Evolutionary conservation across 2,797 vertebrate species (phyloP).

Genomic region (Leontocebus nigricollis): DNA sequence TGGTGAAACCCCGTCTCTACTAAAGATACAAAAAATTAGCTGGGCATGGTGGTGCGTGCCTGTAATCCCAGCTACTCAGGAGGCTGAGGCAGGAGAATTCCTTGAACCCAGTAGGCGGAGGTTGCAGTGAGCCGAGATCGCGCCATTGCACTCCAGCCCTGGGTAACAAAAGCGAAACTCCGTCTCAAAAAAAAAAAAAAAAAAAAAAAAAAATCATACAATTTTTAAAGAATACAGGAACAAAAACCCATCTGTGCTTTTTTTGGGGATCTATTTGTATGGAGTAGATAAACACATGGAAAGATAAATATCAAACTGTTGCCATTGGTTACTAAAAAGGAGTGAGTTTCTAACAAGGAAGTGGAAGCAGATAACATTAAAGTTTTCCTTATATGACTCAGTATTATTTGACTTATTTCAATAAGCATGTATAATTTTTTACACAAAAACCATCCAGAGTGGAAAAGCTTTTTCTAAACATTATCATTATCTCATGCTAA

Average conservation of each 20-base stretch:
- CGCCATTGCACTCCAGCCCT: no score
- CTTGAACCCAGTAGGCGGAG: no score
- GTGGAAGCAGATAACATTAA: background rate
- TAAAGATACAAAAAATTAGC: no score
- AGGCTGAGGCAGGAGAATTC: no score
- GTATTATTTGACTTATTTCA: background rate
- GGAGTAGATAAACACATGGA: background rate
- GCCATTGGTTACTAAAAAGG: background rate
- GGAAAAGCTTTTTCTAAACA: background rate
- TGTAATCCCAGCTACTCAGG: no score
- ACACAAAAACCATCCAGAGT: background rate
- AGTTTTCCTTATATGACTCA: background rate
- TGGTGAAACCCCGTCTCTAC: no score
- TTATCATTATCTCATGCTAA: background rate
- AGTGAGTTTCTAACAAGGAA: background rate
- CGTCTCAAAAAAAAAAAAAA: no score
- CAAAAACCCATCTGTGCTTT: background rate
- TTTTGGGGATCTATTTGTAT: background rate
- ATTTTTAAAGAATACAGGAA: background rate
- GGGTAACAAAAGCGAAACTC: no score
- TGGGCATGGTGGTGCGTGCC: no score
- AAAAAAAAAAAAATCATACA: no score
- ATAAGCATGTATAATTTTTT: background rate
- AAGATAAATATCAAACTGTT: background rate
- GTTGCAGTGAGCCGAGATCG: no score